Conservation (phyloP, 2,797 vertebrate genomes). For the Propithecus perrieri region DNA sequence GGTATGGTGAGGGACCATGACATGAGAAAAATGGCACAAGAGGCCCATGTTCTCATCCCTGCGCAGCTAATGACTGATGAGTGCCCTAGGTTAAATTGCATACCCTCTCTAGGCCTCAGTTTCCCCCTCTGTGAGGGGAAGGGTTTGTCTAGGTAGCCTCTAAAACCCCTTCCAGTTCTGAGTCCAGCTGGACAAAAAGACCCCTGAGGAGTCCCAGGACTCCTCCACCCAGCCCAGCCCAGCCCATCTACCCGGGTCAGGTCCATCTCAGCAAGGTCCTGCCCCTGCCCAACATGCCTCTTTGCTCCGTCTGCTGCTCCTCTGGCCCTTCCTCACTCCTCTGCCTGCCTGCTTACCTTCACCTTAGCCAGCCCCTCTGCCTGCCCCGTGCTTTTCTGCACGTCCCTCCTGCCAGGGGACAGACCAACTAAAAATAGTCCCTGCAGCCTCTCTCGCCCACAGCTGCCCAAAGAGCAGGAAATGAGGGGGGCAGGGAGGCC, state of each 20-base stretch:
- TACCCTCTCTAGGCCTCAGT: neutral
- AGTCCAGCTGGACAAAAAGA: neutral
- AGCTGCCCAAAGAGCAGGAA: slow-evolving; percentile 80
- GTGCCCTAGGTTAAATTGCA: neutral
- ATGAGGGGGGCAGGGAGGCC: slow-evolving; percentile 66
- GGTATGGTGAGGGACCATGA: neutral
- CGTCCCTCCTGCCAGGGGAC: slow-evolving; percentile 89
- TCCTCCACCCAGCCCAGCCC: neutral
- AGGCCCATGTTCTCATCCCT: neutral
- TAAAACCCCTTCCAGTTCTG: neutral
- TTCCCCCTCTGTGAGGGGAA: neutral
- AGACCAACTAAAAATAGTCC: slow-evolving; percentile 87
- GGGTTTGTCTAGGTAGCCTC: neutral
- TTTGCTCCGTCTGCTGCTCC: neutral
- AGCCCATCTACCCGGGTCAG: neutral
- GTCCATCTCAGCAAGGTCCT: neutral
- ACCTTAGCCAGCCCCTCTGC: slow-evolving; percentile 76
- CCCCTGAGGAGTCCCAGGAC: neutral
- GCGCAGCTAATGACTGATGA: neutral
- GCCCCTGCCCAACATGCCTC: neutral
- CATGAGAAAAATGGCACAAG: neutral
- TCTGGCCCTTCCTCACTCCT: neutral
- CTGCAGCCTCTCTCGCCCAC: slow-evolving; percentile 77
- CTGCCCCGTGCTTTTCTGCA: slow-evolving; percentile 89
- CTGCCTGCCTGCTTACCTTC: slow-evolving; percentile 43